Percentiles rank a stretch among this genome's conserved stretches.
These are phyloP conservation scores for Montipora cactus DNA, from an alignment of 64 coral and sea anemone genomes.

Conservation along the genomic window DNA sequence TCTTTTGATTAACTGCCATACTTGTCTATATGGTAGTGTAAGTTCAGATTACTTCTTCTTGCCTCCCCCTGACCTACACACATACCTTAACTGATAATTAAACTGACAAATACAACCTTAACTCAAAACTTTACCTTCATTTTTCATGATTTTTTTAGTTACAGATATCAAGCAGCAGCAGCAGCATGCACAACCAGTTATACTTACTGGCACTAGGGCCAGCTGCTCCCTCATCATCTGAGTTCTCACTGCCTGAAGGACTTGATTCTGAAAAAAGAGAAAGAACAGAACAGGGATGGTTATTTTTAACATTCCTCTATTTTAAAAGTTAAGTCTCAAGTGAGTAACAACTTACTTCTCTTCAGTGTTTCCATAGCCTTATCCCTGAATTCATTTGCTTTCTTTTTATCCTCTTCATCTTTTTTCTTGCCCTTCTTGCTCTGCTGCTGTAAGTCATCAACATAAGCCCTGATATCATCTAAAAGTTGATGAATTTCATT, in stretches of 20 bases:
- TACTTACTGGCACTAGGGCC: constrained; percentile 65
- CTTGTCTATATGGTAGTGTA: constrained; percentile 67
- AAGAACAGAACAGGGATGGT: constrained; percentile 51
- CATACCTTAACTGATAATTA: constrained; percentile 52
- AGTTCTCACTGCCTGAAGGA: constrained; percentile 62
- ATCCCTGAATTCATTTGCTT: constrained; percentile 64
- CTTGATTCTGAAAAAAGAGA: constrained; percentile 68
- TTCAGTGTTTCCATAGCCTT: constrained; percentile 76
- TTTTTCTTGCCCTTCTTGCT: constrained; percentile 65
- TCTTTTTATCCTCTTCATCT: constrained; percentile 52
- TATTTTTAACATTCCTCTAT: constrained; percentile 63
- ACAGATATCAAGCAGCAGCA: constrained; percentile 53
- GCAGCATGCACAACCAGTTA: constrained; percentile 64
- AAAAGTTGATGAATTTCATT: constrained; percentile 71
- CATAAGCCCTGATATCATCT: constrained; percentile 59
- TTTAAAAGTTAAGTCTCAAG: constrained; percentile 67
- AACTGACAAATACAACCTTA: constrained; percentile 43
- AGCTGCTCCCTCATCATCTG: constrained; percentile 65
- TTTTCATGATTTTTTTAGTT: constrained; percentile 60
- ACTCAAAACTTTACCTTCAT: neutral
- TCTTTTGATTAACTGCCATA: constrained; percentile 58
- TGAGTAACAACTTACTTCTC: constrained; percentile 69
- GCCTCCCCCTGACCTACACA: constrained; percentile 66
- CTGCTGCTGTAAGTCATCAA: constrained; percentile 65
- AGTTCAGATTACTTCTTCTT: constrained; percentile 72